Evolutionary conservation across 2,113 vertebrate species (phyloP), one percentile per base, ranked within the genome.

Genomic region (Hippocampus mohnikei): DNA sequence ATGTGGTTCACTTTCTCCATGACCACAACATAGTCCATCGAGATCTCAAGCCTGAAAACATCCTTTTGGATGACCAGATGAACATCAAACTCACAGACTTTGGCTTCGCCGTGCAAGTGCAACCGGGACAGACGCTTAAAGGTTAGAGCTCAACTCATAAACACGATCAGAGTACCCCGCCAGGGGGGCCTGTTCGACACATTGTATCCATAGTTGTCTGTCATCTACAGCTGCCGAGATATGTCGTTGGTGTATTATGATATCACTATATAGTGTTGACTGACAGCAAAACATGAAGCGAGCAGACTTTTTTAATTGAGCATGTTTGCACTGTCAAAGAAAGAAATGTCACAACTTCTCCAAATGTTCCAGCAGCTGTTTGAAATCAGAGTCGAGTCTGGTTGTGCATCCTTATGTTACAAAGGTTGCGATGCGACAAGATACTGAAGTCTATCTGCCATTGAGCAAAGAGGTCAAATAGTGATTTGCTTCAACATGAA

Each of bases 71-170:
- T 0, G 97, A 98, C 0, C 1, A 96, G 75, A 97, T 94, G 95
- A 97, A 96, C 88, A 97, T 99, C 85, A 99, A 96, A 82, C 94
- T 99, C 72, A 98, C 95, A 0, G 97, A 99, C 86, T 99, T 99
- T 0, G 97, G 97, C 69, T 99, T 99, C 64, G 93, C 96, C 42
- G 95, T 95, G 76, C 94, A 98, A 88, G 80, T 94, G 60, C 16
- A 78, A 0, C 84, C 87, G 0, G 93, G 88, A 3, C 87, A 96
- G 83, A 95, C 77, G 73, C 93, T 99, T 23, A 94, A 94, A 91
- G 97, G 97, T 98, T 77, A 8, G 81, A 46, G 23, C 42, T 46
- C 42, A 46, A 46, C 23, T 33, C 15, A 2, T 55, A 60, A 60
- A 60, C 27, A 18, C 10, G 10, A 55, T 55, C 21, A 23, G 21